phyloP scores from a whole-genome alignment of 2,888 invertebrate species.

The Clitarchus hookeri region DNA sequence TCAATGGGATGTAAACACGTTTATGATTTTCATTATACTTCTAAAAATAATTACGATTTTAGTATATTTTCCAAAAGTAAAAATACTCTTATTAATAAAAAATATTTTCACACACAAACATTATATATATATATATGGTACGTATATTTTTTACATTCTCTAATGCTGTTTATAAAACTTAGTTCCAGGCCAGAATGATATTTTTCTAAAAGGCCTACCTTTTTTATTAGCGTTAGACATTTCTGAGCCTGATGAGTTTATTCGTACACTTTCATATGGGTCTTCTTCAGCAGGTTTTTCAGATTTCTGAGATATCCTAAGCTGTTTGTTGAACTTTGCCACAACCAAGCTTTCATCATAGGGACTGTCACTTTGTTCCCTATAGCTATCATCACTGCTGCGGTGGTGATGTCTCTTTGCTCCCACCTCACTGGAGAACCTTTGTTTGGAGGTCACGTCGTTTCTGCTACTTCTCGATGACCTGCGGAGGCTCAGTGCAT shows the following conservation, averaged over 20 bases:
- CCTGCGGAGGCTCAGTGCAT: conserved; percentile 20
- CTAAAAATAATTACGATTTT: not conserved
- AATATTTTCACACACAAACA: conserved; percentile 21
- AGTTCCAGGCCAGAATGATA: conserved; percentile 75
- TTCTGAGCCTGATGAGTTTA: conserved; percentile 35
- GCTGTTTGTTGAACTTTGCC: conserved; percentile 38
- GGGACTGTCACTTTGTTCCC: conserved; percentile 34
- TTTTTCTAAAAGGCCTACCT: conserved; percentile 74
- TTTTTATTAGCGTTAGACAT: conserved; percentile 54
- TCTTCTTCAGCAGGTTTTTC: conserved; percentile 34
- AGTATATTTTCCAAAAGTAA: not conserved
- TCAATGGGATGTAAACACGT: not conserved
- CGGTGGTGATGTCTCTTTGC: conserved; percentile 21
- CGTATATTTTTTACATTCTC: not conserved
- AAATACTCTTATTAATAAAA: conserved; percentile 11
- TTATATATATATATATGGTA: not conserved
- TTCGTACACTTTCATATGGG: conserved; percentile 36
- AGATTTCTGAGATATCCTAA: conserved; percentile 34
- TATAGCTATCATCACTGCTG: conserved; percentile 31
- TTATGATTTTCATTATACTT: not conserved
- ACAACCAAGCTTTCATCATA: conserved; percentile 31
- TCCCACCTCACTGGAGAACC: conserved; percentile 27
- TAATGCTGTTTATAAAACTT: conserved; percentile 54
- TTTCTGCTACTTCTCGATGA: conserved; percentile 15
- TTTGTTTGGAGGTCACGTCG: not conserved